Base-by-base conservation (phyloP, 2,888 invertebrate genomes). In the Synanthedon vespiformis region DNA sequence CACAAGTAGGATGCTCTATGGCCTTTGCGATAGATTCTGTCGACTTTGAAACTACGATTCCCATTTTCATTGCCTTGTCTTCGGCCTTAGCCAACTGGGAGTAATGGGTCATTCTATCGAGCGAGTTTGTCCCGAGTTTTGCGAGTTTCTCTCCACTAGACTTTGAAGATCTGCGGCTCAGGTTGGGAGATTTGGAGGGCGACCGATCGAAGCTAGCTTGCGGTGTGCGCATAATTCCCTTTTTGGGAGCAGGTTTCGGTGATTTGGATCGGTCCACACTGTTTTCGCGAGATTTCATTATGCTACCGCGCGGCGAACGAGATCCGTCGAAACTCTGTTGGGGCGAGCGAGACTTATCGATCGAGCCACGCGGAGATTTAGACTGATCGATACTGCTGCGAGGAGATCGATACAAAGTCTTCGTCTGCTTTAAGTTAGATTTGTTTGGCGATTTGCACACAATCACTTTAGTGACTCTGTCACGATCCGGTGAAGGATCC, bases 1-100 rank as follows among this genome's bases (percentile, higher is more conserved):
- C 92, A 79, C 93, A 93, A 27, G 92, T 92, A 50, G 92, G 91
- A 55, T 91, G 90, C 58, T 92, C 92, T 53, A 92, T 89, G 12
- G 89, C 84, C 64, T 83, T 82, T 12, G 85, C 78, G 49, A 89
- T 88, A 1, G 88, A 88, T 63, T 89, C 89, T 1, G 89, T 89
- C 2, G 89, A 89, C 58, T 88, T 88, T 1, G 89, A 81, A 0
- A 89, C 88, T 41, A 90, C 89, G 51, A 90, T 89, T 1, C 88
- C 88, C 82, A 88, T 87, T 68, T 80, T 82, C 55, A 86, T 81
- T 4, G 88, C 88, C 59, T 87, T 87, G 54, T 88, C 87, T 65
- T 88, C 88, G 3, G 78, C 88, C 61, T 86, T 86, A 5, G 87
- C 84, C 11, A 88, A 67, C 60, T 88, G 86, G 2, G 88, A 88